Conservation (phyloP, 2,797 vertebrate species). For the Cyprinella venusta region DNA sequence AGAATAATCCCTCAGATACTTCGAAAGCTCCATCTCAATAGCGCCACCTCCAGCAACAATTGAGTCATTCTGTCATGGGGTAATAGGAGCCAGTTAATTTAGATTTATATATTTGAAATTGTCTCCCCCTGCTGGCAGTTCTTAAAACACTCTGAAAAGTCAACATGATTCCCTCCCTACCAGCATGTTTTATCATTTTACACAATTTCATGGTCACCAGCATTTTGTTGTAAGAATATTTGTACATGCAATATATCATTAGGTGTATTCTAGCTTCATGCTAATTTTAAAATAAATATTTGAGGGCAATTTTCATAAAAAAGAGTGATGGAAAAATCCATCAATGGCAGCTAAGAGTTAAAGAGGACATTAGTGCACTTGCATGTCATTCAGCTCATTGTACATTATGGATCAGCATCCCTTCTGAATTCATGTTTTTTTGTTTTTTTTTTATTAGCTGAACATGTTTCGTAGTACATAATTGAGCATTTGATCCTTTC, state of each 20-base stretch:
- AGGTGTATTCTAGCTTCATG: background rate
- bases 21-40: slow-evolving; percentile 98
- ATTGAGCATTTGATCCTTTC: background rate
- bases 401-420: background rate
- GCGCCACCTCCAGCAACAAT: slow-evolving; percentile 94
- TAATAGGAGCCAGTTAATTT: background rate
- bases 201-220: background rate
- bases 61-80: slow-evolving; percentile 88
- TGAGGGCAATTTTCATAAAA: background rate
- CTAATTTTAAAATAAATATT: background rate
- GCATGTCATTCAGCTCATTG: background rate
- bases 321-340: too few species aligned
- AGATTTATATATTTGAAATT: background rate
- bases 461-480: background rate
- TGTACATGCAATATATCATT: background rate
- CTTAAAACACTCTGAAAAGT: background rate
- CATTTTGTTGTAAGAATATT: background rate
- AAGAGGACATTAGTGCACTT: too few species aligned
- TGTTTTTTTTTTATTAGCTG: background rate
- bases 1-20: slow-evolving; percentile 93
- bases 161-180: background rate
- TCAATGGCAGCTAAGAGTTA: too few species aligned
- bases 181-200: background rate
- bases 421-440: background rate
- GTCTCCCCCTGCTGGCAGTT: background rate